Conservation (phyloP, 2,797 vertebrate species). For the Halcyon chelicuti region DNA sequence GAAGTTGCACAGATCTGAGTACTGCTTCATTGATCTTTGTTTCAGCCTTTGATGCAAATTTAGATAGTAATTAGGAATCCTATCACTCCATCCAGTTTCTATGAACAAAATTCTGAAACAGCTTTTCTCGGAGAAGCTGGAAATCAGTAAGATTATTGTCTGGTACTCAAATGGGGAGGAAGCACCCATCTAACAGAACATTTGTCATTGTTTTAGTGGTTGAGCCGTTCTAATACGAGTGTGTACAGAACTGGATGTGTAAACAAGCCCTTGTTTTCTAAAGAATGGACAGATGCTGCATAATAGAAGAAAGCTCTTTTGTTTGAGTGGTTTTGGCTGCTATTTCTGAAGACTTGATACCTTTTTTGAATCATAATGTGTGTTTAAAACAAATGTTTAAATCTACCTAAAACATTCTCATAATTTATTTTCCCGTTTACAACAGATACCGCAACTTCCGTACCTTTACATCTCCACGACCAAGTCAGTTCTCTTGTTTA, state of each 20-base stretch:
- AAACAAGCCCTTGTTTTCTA: background rate
- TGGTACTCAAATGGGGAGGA: background rate
- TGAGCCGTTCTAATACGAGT: background rate
- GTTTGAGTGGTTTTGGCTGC: background rate
- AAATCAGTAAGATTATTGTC: background rate
- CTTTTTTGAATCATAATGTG: background rate
- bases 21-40: background rate
- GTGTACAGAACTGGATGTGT: background rate
- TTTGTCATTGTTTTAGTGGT: background rate
- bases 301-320: background rate
- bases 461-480: constrained; percentile 93
- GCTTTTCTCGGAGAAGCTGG: background rate
- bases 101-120: background rate
- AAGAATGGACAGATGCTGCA: fast-evolving
- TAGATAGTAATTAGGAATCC: background rate
- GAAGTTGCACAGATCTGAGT: background rate
- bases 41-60: background rate
- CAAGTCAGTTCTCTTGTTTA: constrained; percentile 92
- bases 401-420: background rate
- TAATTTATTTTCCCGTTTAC: background rate
- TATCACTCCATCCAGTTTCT: background rate
- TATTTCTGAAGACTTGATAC: background rate
- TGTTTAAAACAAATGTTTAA: background rate
- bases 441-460: constrained; percentile 97
- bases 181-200: background rate